These are phyloP conservation scores for Enteromius treurensis DNA, from an alignment of 2,797 vertebrate species.

Conservation along the genomic window DNA sequence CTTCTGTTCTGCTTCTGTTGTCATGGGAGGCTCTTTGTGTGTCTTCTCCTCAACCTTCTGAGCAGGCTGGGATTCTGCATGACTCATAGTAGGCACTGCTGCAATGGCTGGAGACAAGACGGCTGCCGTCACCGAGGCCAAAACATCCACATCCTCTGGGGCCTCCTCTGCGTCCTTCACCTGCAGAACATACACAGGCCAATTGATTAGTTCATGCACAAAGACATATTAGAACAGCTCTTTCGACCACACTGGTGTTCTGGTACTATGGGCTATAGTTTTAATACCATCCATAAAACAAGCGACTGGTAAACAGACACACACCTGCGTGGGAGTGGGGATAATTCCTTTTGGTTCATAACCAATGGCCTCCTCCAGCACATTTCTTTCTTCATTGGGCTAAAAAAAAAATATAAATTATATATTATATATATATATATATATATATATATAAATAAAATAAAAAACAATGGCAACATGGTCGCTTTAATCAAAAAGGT, in stretches of 20 bases:
- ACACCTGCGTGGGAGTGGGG: constrained; percentile 46
- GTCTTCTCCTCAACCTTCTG: constrained; percentile 15
- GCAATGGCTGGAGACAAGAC: constrained; percentile 38
- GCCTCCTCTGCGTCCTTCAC: constrained; percentile 63
- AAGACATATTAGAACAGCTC: background rate
- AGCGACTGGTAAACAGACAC: background rate
- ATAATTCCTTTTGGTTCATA: constrained; percentile 80
- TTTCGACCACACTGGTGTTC: background rate
- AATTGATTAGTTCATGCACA: background rate
- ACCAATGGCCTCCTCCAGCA: constrained; percentile 91
- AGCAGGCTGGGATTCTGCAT: constrained; percentile 62
- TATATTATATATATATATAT: too few species aligned
- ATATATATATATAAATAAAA: too few species aligned
- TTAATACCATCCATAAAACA: background rate
- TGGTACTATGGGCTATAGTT: background rate
- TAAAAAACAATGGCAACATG: too few species aligned
- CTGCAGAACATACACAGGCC: constrained; percentile 46
- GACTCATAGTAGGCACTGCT: constrained; percentile 48
- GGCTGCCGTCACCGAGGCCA: constrained; percentile 38
- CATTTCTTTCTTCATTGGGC: constrained; percentile 96
- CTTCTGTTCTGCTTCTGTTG: constrained; percentile 63
- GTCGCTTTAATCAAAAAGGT: background rate
- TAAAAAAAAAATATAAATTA: too few species aligned
- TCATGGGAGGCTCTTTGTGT: constrained; percentile 4
- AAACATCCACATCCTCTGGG: constrained; percentile 43